These are phyloP conservation scores for Psittacula echo DNA, from an alignment of 2,797 vertebrate species.

Conservation along the genomic window DNA sequence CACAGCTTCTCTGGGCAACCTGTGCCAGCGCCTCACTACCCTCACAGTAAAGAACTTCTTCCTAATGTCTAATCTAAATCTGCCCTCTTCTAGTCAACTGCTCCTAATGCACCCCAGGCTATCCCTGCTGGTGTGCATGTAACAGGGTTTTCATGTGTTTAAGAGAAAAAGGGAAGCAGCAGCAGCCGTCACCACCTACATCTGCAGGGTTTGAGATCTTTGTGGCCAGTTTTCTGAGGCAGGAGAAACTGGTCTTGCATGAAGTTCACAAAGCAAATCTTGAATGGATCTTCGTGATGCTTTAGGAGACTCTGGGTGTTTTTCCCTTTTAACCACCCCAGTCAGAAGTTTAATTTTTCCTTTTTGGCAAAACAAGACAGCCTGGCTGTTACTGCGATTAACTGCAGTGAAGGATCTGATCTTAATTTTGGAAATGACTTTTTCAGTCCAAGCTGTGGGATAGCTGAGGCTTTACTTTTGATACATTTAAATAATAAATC, in stretches of 20 bases:
- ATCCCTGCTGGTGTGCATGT: rapidly evolving
- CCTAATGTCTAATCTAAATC: neutral
- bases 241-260: neutral
- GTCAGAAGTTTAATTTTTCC: neutral
- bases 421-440: neutral
- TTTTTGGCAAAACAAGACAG: neutral
- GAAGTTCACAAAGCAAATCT: neutral
- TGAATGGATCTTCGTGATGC: neutral
- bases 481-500: neutral
- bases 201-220: neutral
- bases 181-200: rapidly evolving
- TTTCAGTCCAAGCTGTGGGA: neutral
- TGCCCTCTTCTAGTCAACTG: neutral
- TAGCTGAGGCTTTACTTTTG: neutral
- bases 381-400: neutral
- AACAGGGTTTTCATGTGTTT: neutral
- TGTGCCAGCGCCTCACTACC: too few species aligned
- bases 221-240: neutral
- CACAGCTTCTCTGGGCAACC: too few species aligned
- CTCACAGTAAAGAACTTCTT: too few species aligned
- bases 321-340: neutral
- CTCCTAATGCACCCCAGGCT: neutral
- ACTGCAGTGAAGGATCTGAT: neutral
- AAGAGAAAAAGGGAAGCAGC: neutral
- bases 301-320: neutral